Evolutionary conservation across 23 tunicate genomes (phyloP), one percentile per base, ranked within the genome.

Genomic region (Trididemnum miniatum): DNA sequence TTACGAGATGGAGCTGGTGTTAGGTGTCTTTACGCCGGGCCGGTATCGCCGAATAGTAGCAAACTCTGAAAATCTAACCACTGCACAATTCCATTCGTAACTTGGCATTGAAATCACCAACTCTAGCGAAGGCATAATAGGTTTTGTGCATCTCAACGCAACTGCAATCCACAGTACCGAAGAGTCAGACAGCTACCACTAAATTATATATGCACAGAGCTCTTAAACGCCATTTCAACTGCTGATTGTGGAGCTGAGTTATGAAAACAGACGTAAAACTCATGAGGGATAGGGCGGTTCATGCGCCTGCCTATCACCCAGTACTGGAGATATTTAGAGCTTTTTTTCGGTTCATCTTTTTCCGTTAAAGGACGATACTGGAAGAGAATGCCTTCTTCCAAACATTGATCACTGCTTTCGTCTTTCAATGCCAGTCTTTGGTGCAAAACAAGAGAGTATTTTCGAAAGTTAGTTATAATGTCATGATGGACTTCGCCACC

Each of bases 301-400:
- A 77, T 36, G 33, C 0, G 12, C 25, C 87, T 31, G 7, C 93
- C 93, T 7, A 82, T 73, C 34, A 88, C 87, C 93, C 93, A 88
- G 60, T 82, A 82, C 65, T 88, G 83, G 1, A 88, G 33, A 83
- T n/a, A 44, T 18, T 85, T 71, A 1, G 85, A 15, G 28, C 62
- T 57, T 64, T 74, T 81, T 50, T 76, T 73, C 22, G 7, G 27
- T 35, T 77, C 80, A 24, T 20, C 28, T 1, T 20, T 57, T 15
- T 31, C 27, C 9, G 65, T 37, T 15, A 54, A 51, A 15, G 40
- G 64, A 0, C 50, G 80, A 51, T 65, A 88, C 59, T 88, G 83
- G 57, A 88, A 88, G 1, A 77, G 32, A 20, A 83, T 65, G 22
- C 87, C 93, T 83, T 88, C 93, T 77, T 88, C 93, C 1, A 31